Evolutionary conservation across 2,113 vertebrate species (phyloP).

Genomic region (Leptocoma aspasia): DNA sequence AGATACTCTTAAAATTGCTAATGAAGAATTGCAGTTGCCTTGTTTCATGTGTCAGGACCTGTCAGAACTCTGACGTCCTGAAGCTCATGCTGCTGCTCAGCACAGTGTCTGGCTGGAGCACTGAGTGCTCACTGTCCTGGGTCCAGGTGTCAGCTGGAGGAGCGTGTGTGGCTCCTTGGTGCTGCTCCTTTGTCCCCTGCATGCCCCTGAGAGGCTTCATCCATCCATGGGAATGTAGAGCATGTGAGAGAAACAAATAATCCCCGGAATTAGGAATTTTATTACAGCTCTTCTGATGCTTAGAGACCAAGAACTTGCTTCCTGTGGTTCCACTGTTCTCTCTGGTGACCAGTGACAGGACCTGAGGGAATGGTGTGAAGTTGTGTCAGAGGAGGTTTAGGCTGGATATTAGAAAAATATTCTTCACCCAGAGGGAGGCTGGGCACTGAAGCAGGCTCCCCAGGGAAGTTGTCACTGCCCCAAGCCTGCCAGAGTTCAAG

Average conservation of each 20-base stretch:
- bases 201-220: neutral
- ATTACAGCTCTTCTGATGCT: neutral
- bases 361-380: neutral
- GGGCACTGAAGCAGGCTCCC: neutral
- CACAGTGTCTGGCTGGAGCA: neutral
- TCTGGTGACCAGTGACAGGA: neutral
- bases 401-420: neutral
- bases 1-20: neutral
- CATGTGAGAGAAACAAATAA: neutral
- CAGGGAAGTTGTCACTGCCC: neutral
- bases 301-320: neutral
- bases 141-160: neutral
- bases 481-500: neutral
- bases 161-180: fast-evolving
- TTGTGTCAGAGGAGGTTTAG: too few relatives aligned
- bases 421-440: neutral
- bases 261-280: neutral
- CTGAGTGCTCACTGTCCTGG: fast-evolving
- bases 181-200: fast-evolving
- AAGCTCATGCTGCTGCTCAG: neutral
- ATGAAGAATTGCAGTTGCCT: neutral
- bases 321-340: neutral
- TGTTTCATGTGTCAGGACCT: neutral
- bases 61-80: neutral
- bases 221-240: fast-evolving